Base-by-base conservation (phyloP, 2,888 invertebrate genomes). In the Erebia aethiops region DNA sequence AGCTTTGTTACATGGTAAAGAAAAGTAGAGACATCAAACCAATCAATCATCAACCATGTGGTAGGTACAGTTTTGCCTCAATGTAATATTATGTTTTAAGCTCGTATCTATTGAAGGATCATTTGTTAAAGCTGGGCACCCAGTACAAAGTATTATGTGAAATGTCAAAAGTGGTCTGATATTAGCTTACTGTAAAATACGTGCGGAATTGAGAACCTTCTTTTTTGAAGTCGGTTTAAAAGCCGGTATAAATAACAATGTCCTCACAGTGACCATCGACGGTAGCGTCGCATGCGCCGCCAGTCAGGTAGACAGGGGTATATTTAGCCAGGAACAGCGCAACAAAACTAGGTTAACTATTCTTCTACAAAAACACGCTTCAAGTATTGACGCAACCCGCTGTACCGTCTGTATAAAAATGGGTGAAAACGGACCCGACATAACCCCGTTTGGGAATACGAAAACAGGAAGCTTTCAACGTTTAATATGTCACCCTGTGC, bases 331-430 rank as follows among this genome's bases (percentile, higher is more conserved):
- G 79, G 77, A 85, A 83, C 81, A 80, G 75, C 76, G 73, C 72
- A 72, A 74, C 69, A 84, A 86, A 92, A 86, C 85, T 92, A 86
- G 92, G 92, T 92, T 92, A 92, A 90, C 91, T 91, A 91, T 91
- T 90, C 84, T 84, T 83, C 83, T 85, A 87, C 80, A 83, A 87
- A 87, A 89, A 90, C 84, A 86, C 85, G 83, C 85, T 86, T 82
- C 86, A 86, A 82, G 84, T 82, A 86, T 86, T 90, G 90, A 87
- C 87, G 86, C 87, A 86, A 88, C 81, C 63, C 63, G 69, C 57
- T 73, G 74, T 69, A 74, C 73, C 74, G 67, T 75, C 78, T 77
- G 75, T 77, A 77, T 78, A 64, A 71, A 74, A 78, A 76, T 75
- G 74, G 77, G 85, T 82, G 88, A 89, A 90, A 90, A 85, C 83